Conservation (phyloP, 2,888 invertebrate genomes). For the Amblyjoppa proteus region DNA sequence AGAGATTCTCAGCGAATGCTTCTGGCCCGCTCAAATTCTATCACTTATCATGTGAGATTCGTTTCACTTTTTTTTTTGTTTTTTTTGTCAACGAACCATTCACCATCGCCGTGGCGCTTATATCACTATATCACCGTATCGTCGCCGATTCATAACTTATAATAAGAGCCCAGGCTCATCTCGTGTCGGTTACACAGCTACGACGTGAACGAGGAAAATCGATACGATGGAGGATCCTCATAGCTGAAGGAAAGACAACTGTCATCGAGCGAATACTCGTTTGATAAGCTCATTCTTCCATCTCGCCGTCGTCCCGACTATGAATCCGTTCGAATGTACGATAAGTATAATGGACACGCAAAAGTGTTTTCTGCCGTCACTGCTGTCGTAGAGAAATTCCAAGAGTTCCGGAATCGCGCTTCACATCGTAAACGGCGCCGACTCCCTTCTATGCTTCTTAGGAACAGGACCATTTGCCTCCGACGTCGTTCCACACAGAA, state of each 20-base stretch:
- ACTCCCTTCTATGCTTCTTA: constrained; percentile 17
- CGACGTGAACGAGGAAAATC: background rate
- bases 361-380: background rate
- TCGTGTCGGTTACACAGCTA: background rate
- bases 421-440: constrained; percentile 6
- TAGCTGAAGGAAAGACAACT: background rate
- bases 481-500: too few species aligned
- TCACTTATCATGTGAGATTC: too few species aligned
- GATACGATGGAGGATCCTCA: background rate
- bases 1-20: too few species aligned
- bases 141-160: too few species aligned
- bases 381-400: constrained; percentile 14
- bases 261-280: constrained; percentile 1
- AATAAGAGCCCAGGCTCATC: too few species aligned
- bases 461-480: constrained; percentile 69
- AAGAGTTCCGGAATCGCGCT: constrained; percentile 22
- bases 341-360: background rate
- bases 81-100: too few species aligned
- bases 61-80: too few species aligned
- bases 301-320: background rate
- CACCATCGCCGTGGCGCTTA: too few species aligned
- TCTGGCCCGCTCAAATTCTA: too few species aligned
- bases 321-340: background rate
- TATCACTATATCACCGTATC: too few species aligned
- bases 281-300: background rate